A percentile compares a stretch with the other conserved stretches of the same genome.
Conservation (phyloP, 2,797 vertebrate genomes). For the Tympanoctomys barrerae region DNA sequence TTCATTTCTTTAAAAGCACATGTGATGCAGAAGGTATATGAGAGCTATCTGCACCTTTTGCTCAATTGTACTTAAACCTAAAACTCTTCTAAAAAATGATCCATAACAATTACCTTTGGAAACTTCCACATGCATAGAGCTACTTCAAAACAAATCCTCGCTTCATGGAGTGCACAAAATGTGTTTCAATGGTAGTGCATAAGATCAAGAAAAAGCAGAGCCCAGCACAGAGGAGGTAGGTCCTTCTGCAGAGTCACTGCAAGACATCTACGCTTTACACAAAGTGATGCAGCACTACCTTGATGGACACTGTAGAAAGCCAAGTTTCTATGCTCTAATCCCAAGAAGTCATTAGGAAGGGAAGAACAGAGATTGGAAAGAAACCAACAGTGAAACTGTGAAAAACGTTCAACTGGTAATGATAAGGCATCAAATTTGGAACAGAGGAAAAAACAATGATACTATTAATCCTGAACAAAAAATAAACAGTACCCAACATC, state of each 20-base stretch:
- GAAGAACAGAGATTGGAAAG: not conserved
- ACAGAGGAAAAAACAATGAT: not conserved
- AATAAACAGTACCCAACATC: not conserved
- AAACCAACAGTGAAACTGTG: not conserved
- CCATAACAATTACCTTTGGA: not conserved
- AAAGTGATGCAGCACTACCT: not conserved
- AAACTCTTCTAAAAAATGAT: not conserved
- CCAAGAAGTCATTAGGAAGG: not conserved
- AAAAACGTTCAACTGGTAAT: not conserved
- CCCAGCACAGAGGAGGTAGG: accelerated
- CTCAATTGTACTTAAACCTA: not conserved
- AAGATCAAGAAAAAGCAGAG: not conserved
- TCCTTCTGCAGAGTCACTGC: not conserved
- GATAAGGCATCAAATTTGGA: not conserved
- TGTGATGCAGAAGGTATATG: not conserved
- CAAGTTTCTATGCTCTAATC: not conserved
- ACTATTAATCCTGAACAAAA: not conserved
- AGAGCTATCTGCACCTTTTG: too few relatives aligned
- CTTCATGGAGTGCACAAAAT: not conserved
- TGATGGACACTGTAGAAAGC: not conserved
- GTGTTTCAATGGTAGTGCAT: not conserved
- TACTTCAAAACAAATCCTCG: not conserved
- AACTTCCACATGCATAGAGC: not conserved
- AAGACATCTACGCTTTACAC: not conserved
- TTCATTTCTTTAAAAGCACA: not conserved